Evolutionary conservation across 2,113 vertebrate genomes (phyloP).

Genomic region (Hipposideros armiger): DNA sequence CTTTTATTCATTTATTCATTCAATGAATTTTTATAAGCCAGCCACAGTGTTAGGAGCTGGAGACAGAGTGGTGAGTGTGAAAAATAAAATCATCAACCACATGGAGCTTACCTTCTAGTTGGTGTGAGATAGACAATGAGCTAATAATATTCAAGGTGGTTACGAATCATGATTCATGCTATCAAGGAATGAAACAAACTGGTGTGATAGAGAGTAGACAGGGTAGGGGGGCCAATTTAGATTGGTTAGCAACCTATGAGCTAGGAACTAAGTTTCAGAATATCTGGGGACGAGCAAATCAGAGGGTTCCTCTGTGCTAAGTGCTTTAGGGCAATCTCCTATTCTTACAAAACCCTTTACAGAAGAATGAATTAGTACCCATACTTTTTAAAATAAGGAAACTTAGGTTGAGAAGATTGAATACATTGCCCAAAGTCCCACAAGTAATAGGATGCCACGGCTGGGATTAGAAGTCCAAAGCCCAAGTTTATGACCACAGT

Average conservation of each 20-base stretch:
- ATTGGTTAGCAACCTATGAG: background rate
- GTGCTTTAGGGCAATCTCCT: background rate
- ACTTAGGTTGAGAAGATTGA: conserved; percentile 51
- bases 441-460: background rate
- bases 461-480: background rate
- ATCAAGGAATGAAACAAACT: background rate
- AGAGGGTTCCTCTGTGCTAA: background rate
- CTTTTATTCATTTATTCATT: conserved; percentile 34
- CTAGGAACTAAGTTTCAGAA: background rate
- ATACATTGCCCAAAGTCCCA: background rate
- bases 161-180: conserved; percentile 8
- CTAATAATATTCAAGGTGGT: background rate
- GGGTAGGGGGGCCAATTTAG: background rate
- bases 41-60: background rate
- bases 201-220: background rate
- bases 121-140: background rate
- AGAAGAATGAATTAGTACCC: background rate
- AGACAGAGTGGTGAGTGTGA: background rate
- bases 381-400: conserved; percentile 59
- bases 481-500: background rate
- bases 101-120: background rate
- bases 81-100: background rate
- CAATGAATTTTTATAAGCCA: background rate
- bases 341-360: background rate
- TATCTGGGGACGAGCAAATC: background rate